Evolutionary conservation across 1,140 invertebrate genomes (phyloP).

Genomic region (Papilio aristodemus): DNA sequence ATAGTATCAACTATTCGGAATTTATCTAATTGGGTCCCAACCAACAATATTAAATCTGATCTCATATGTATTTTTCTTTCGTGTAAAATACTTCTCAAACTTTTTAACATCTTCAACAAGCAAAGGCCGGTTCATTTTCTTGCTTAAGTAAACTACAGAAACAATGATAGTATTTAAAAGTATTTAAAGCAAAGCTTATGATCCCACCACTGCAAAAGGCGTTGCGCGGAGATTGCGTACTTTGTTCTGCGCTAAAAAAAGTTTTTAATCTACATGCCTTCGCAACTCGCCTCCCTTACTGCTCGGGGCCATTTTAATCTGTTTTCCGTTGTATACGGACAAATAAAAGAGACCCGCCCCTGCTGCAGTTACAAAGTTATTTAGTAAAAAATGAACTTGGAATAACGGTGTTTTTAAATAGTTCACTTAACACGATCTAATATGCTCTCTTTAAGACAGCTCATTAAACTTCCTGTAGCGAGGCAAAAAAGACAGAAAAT

Average conservation of each 20-base stretch:
- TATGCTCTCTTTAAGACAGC: neutral
- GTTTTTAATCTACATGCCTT: constrained; percentile 71
- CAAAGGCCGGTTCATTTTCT: neutral
- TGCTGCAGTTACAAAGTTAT: constrained; percentile 56
- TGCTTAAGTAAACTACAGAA: neutral
- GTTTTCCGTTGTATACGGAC: constrained; percentile 62
- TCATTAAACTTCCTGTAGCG: neutral
- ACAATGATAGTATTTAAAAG: neutral
- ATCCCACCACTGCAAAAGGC: constrained; percentile 33
- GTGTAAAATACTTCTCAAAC: neutral
- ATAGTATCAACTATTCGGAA: too few species aligned
- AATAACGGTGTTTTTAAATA: constrained; percentile 39
- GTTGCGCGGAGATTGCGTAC: constrained; percentile 48
- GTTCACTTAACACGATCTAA: constrained; percentile 24
- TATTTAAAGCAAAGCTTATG: constrained; percentile 10
- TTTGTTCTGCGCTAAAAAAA: constrained; percentile 54
- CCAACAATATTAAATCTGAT: too few species aligned
- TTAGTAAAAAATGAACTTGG: constrained; percentile 54
- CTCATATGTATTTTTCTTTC: too few species aligned
- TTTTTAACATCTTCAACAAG: neutral
- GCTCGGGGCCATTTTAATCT: constrained; percentile 70
- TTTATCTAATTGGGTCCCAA: too few species aligned
- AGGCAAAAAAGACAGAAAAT: too few species aligned
- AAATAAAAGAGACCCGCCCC: constrained; percentile 51
- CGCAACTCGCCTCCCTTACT: constrained; percentile 59